Percentiles rank a stretch among this genome's conserved stretches.
These are phyloP conservation scores for Phlogophora meticulosa DNA, from an alignment of 2,888 invertebrate species.

Conservation along the genomic window DNA sequence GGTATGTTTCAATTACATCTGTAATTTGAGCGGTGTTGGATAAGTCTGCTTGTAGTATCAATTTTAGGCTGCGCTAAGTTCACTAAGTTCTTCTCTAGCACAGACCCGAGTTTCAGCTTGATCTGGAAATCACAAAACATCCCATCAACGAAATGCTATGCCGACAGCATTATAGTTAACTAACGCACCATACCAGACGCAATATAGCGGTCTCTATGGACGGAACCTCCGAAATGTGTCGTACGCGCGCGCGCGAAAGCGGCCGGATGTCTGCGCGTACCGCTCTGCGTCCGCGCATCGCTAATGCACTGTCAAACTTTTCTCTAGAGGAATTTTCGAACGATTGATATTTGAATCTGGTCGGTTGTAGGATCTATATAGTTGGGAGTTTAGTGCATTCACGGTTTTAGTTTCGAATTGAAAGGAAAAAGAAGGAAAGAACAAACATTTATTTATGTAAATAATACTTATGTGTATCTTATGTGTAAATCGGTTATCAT, in stretches of 20 bases:
- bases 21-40: conserved; percentile 21
- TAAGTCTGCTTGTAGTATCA: background rate
- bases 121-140: too few species aligned
- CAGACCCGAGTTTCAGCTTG: too few species aligned
- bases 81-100: too few species aligned
- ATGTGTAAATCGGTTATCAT: too few species aligned
- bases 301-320: conserved; percentile 87
- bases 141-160: background rate
- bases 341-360: conserved; percentile 57
- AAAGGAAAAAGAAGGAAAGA: too few species aligned
- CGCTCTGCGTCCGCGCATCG: conserved; percentile 80
- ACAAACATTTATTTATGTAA: too few species aligned
- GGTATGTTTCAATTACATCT: conserved; percentile 42
- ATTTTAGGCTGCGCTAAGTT: too few species aligned
- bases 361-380: background rate
- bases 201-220: conserved; percentile 14
- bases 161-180: background rate
- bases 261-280: conserved; percentile 85
- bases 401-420: background rate
- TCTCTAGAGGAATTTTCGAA: conserved; percentile 82
- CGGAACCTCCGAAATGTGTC: conserved; percentile 60
- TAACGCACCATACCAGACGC: conserved; percentile 1
- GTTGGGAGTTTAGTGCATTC: background rate
- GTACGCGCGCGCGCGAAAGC: conserved; percentile 78
- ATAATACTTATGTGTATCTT: too few species aligned